Conservation (phyloP, 2,888 invertebrate species). For the Machimus atricapillus region DNA sequence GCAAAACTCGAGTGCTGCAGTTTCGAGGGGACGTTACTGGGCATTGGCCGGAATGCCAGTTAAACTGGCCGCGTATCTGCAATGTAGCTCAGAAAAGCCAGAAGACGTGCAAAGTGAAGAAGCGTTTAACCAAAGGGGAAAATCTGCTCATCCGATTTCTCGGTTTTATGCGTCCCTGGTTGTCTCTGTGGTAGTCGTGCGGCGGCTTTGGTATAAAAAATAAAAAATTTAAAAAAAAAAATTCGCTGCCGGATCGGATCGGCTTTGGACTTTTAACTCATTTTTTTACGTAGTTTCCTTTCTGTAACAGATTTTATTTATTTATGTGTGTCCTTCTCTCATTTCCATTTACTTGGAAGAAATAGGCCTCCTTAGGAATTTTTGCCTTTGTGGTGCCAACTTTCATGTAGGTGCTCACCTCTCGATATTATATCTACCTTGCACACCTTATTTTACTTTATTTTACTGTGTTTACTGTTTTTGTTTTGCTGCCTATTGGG, state of each 20-base stretch:
- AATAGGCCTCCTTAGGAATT: conserved; percentile 4
- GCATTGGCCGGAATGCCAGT: conserved; percentile 27
- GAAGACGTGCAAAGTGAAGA: not conserved
- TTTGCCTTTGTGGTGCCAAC: conserved; percentile 45
- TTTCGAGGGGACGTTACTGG: not conserved
- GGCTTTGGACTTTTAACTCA: conserved; percentile 25
- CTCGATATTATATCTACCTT: conserved; percentile 29
- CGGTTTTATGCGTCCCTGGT: not conserved
- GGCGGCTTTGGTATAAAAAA: not conserved
- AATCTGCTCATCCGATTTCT: conserved; percentile 32
- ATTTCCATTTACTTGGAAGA: not conserved
- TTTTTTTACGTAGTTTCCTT: conserved; percentile 25
- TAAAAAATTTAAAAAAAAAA: no score
- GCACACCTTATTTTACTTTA: conserved; percentile 14
- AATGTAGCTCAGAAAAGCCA: not conserved
- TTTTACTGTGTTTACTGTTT: conserved; percentile 30
- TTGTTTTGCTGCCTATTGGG: not conserved
- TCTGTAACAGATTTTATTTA: conserved; percentile 22
- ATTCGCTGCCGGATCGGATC: not conserved
- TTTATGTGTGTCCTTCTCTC: conserved; percentile 5
- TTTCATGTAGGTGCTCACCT: conserved; percentile 42
- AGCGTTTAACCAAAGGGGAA: not conserved
- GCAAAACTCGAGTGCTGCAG: not conserved
- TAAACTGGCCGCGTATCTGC: conserved; percentile 4
- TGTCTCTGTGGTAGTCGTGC: not conserved